Percentiles rank a stretch among this genome's conserved stretches.
Conservation (phyloP, 2,888 invertebrate genomes). For the Mylabris sibirica region DNA sequence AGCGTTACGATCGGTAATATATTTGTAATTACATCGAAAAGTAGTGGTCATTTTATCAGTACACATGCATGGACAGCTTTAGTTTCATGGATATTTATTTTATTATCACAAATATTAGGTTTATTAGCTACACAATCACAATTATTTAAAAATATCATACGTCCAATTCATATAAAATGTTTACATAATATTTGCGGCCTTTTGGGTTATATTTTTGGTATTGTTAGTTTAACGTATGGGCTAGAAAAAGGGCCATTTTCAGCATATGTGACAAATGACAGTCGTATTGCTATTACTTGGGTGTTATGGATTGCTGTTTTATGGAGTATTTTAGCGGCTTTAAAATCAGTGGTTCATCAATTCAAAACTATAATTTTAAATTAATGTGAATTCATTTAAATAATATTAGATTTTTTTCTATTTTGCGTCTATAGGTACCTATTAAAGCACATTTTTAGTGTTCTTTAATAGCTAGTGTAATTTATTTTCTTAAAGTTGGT, state of each 20-base stretch:
- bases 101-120: constrained; percentile 40
- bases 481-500: too few relatives aligned
- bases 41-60: constrained; percentile 40
- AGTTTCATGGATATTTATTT: constrained; percentile 42
- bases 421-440: too few relatives aligned
- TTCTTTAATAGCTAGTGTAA: too few relatives aligned
- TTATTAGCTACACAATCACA: constrained; percentile 37
- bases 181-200: constrained; percentile 44
- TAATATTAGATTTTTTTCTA: too few relatives aligned
- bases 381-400: neutral
- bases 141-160: constrained; percentile 29
- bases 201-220: constrained; percentile 40
- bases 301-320: constrained; percentile 32
- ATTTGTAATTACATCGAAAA: constrained; percentile 39
- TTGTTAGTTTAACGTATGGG: constrained; percentile 38
- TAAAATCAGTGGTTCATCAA: constrained; percentile 35
- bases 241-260: constrained; percentile 23
- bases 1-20: constrained; percentile 43
- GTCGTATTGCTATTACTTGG: constrained; percentile 22
- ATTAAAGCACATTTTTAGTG: too few relatives aligned
- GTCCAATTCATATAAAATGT: constrained; percentile 42
- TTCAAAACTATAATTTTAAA: constrained; percentile 16
- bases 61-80: constrained; percentile 46
- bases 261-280: constrained; percentile 25
- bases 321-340: constrained; percentile 37